phyloP scores from a whole-genome alignment of 2,888 invertebrate genomes.

The Drosophila affinis region DNA sequence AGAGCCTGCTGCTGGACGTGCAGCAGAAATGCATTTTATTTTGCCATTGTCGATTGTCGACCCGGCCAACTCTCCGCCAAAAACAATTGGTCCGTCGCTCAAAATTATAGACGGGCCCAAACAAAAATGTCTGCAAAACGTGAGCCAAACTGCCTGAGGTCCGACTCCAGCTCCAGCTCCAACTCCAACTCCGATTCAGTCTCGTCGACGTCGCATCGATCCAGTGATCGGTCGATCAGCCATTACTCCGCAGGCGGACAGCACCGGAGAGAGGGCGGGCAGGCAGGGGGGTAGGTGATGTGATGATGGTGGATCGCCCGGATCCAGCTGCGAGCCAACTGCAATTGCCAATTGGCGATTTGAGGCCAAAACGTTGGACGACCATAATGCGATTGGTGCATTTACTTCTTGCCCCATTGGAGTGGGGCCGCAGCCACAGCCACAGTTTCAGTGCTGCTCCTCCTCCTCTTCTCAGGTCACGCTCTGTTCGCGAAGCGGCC shows the following conservation, averaged over 20 bases:
- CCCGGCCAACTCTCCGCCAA: constrained; percentile 12
- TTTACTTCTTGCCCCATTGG: constrained; percentile 61
- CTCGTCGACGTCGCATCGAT: neutral
- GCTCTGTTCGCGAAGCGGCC: constrained; percentile 57
- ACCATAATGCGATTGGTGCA: constrained; percentile 79
- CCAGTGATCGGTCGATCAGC: constrained; percentile 48
- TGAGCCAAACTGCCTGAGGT: constrained; percentile 62
- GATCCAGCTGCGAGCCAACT: constrained; percentile 42
- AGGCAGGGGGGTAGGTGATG: neutral
- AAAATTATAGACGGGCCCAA: constrained; percentile 65
- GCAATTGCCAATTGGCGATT: constrained; percentile 62
- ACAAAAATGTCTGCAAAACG: constrained; percentile 76
- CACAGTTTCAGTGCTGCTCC: neutral
- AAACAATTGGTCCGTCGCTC: constrained; percentile 41
- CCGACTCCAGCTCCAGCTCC: constrained; percentile 4
- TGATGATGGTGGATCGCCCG: constrained; percentile 9
- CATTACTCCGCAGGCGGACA: constrained; percentile 40
- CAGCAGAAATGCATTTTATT: constrained; percentile 73
- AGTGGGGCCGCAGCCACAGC: neutral
- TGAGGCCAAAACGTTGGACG: constrained; percentile 67
- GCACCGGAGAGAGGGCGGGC: neutral
- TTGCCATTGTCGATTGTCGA: constrained; percentile 35
- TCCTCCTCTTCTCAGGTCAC: constrained; percentile 5
- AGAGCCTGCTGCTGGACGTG: constrained; percentile 50
- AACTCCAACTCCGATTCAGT: neutral